Percentiles rank a stretch among this genome's conserved stretches.
Evolutionary conservation across 2,113 vertebrate species (phyloP).

Genomic region (Rallus limicola): DNA sequence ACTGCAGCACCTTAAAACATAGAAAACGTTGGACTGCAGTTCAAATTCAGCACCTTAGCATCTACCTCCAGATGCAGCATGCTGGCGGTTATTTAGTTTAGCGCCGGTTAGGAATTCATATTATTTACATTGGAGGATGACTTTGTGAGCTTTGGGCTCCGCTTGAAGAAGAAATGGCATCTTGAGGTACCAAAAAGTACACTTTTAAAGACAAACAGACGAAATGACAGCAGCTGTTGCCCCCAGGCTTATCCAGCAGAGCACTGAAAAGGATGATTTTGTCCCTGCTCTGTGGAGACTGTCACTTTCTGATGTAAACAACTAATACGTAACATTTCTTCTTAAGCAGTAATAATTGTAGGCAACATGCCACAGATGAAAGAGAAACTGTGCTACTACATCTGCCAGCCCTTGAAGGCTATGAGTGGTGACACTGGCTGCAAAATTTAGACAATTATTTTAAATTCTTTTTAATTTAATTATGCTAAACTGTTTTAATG

Average conservation of each 20-base stretch:
- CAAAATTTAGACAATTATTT: background rate
- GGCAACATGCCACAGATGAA: background rate
- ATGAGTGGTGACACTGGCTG: background rate
- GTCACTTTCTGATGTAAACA: conserved; percentile 26
- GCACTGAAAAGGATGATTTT: conserved; percentile 19
- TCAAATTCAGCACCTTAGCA: background rate
- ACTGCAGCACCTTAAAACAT: background rate
- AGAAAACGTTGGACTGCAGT: background rate
- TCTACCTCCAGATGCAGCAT: background rate
- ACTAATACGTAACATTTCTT: background rate
- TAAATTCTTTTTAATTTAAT: background rate
- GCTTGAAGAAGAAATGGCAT: conserved; percentile 8
- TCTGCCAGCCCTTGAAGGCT: conserved; percentile 23
- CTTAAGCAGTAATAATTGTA: conserved; percentile 22
- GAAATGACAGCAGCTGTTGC: conserved; percentile 53
- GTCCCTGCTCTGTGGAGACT: background rate
- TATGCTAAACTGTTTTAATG: background rate
- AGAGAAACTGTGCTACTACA: background rate
- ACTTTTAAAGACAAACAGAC: conserved; percentile 21
- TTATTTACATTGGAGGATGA: background rate
- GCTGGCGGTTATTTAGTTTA: background rate
- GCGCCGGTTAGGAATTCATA: background rate
- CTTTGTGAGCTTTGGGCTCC: background rate
- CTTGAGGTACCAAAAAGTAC: conserved; percentile 16
- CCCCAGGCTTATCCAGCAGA: conserved; percentile 11